Evolutionary conservation across 2,797 vertebrate species (phyloP).

Genomic region (Gephyroberyx darwinii): DNA sequence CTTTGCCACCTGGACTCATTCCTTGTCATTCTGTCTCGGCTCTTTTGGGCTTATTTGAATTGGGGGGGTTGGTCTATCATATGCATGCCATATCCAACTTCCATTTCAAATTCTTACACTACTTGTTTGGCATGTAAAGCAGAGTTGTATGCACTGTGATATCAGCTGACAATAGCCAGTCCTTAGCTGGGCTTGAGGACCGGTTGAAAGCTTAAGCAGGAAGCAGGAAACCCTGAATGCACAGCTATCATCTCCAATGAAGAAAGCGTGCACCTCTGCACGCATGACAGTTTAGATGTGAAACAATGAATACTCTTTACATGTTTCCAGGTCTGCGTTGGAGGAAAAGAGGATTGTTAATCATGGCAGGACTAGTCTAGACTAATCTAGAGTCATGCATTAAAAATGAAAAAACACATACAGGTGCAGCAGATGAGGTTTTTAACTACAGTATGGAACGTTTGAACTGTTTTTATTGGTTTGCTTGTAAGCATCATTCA

Average conservation of each 20-base stretch:
- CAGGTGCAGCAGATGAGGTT: too few species aligned
- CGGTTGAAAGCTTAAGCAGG: slow-evolving; percentile 45
- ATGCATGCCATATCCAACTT: background rate
- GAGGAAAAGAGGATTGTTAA: background rate
- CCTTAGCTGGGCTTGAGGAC: background rate
- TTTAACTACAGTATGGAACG: too few species aligned
- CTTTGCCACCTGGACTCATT: background rate
- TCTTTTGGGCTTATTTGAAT: background rate
- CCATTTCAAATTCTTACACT: background rate
- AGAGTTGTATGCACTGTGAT: slow-evolving; percentile 3
- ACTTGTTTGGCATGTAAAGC: background rate
- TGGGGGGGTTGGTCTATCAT: background rate
- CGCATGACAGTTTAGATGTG: background rate
- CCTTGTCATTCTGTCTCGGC: background rate
- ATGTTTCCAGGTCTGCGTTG: too few species aligned
- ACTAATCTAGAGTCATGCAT: slow-evolving; percentile 26
- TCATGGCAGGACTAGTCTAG: background rate
- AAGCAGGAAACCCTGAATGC: slow-evolving; percentile 63
- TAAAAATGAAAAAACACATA: slow-evolving; percentile 39
- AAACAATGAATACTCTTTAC: background rate
- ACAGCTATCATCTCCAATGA: background rate
- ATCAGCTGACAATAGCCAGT: background rate
- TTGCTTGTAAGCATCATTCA: background rate
- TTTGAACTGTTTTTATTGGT: background rate
- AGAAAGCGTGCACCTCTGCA: slow-evolving; percentile 11